Percentiles rank a stretch among this genome's conserved stretches.
phyloP scores from a whole-genome alignment of 2,888 invertebrate genomes.

The Callosobruchus maculatus region DNA sequence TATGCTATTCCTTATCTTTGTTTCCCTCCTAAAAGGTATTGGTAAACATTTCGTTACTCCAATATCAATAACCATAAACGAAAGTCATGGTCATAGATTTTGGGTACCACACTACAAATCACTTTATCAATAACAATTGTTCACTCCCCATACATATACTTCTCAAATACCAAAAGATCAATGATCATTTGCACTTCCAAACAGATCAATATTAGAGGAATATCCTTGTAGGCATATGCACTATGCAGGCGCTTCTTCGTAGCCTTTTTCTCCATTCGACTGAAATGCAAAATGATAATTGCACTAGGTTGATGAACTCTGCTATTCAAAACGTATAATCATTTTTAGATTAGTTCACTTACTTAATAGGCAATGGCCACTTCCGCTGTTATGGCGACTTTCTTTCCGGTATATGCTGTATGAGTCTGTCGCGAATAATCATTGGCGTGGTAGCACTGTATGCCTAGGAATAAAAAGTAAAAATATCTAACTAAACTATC shows the following conservation, averaged over 20 bases:
- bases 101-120: too few species aligned
- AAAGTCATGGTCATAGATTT: too few species aligned
- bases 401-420: conserved; percentile 3
- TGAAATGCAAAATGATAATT: conserved; percentile 1
- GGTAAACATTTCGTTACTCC: too few species aligned
- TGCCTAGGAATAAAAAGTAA: too few species aligned
- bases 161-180: neutral
- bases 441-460: neutral
- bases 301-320: conserved; percentile 15
- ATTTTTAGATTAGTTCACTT: conserved; percentile 13
- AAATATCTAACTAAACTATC: too few species aligned
- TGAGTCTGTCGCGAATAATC: conserved; percentile 2
- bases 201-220: neutral
- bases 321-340: conserved; percentile 8
- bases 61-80: too few species aligned
- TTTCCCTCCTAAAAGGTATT: too few species aligned
- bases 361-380: conserved; percentile 12
- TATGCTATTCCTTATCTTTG: too few species aligned
- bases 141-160: too few species aligned
- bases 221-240: neutral
- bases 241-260: neutral
- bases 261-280: neutral
- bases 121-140: too few species aligned
- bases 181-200: neutral
- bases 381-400: conserved; percentile 10